Evolutionary conservation across 2,113 vertebrate genomes (phyloP).

Genomic region (Microcebus jonahi): DNA sequence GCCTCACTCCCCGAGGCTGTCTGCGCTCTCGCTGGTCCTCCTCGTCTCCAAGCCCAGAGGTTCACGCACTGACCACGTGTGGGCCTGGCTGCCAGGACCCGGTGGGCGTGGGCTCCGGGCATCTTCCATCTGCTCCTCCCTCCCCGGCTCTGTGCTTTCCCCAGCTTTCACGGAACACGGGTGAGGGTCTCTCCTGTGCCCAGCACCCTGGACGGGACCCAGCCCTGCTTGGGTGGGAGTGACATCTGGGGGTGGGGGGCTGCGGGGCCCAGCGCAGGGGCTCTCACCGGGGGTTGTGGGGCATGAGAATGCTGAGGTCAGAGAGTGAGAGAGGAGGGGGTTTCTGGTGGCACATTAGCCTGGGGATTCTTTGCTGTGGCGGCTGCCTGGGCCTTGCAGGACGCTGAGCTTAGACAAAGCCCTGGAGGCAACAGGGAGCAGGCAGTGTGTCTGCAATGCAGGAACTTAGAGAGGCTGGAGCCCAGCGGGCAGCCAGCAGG

Average conservation of each 20-base stretch:
- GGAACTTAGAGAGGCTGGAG: too few relatives aligned
- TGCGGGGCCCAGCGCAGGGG: neutral
- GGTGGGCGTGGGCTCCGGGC: neutral
- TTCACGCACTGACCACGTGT: neutral
- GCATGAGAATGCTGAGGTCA: neutral
- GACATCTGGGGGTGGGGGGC: neutral
- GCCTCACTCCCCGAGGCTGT: neutral
- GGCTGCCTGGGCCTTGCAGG: neutral
- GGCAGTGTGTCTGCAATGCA: neutral
- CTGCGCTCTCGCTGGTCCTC: neutral
- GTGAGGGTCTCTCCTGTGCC: too few relatives aligned
- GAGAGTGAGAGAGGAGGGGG: too few relatives aligned
- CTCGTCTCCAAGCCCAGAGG: neutral
- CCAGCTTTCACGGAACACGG: neutral
- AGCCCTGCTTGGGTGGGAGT: neutral
- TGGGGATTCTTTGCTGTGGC: neutral
- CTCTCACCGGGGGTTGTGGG: accelerated
- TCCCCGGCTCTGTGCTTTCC: too few relatives aligned
- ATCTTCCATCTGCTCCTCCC: neutral
- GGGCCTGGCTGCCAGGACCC: accelerated
- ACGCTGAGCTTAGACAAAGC: neutral
- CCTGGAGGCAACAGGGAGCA: too few relatives aligned
- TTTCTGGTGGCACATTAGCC: neutral
- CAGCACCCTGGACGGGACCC: too few relatives aligned
- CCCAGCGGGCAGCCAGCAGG: neutral